Conservation (phyloP, 2,113 vertebrate genomes). For the Oxygymnocypris stewartii region DNA sequence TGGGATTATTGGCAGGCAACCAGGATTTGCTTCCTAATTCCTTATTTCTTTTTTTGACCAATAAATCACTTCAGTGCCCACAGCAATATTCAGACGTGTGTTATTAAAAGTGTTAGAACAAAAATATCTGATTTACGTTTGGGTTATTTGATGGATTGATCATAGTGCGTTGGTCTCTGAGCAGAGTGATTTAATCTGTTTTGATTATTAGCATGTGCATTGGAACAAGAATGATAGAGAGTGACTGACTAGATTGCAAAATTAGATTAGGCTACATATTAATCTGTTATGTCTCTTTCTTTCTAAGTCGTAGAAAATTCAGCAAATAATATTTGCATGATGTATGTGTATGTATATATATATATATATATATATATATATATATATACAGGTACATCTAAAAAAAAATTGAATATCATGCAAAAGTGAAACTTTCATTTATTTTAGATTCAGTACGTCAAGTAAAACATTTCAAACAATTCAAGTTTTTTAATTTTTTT, state of each 20-base stretch:
- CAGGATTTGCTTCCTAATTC: constrained; percentile 69
- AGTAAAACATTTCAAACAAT: no score
- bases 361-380: no score
- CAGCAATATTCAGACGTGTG: constrained; percentile 77
- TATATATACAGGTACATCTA: no score
- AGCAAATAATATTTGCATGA: background rate
- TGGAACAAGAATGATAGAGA: background rate
- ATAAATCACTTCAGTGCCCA: constrained; percentile 77
- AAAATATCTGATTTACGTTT: constrained; percentile 78
- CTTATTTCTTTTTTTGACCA: constrained; percentile 63
- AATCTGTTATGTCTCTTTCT: background rate
- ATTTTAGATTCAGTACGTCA: no score
- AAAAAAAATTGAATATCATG: no score
- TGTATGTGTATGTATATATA: background rate
- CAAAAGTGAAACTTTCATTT: no score
- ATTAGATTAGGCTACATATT: background rate
- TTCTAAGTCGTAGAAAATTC: background rate
- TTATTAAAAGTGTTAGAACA: constrained; percentile 78
- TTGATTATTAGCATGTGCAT: constrained; percentile 66
- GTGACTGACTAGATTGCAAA: constrained; percentile 3
- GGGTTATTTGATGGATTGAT: constrained; percentile 77
- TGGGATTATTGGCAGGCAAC: constrained; percentile 78
- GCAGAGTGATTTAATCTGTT: constrained; percentile 73
- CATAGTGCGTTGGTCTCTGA: constrained; percentile 66
- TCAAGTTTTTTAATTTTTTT: no score